Conservation (phyloP, 2,113 vertebrate species). For the human region GRCh38 chr2:134500001-134500500, state of each 20-base stretch:
- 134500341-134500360: not conserved
- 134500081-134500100: not conserved
- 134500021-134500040: not conserved
- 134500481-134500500: not conserved
- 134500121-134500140: accelerated
- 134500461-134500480: not conserved
- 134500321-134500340: not conserved
- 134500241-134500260: not conserved
- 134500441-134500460: not conserved
- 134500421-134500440: not conserved
- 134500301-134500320: not conserved
- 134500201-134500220: not conserved
- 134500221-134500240: not conserved
- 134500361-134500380: not conserved
- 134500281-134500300: not conserved
- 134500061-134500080: not conserved
- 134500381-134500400: accelerated
- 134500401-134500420: not conserved
- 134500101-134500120: not conserved
- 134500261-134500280: not conserved
- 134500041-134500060: not conserved
- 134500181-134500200: not conserved
- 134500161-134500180: not conserved
- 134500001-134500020: not conserved
- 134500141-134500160: too few relatives aligned